Conservation (phyloP, 2,797 vertebrate species). For the Lophius americanus region DNA sequence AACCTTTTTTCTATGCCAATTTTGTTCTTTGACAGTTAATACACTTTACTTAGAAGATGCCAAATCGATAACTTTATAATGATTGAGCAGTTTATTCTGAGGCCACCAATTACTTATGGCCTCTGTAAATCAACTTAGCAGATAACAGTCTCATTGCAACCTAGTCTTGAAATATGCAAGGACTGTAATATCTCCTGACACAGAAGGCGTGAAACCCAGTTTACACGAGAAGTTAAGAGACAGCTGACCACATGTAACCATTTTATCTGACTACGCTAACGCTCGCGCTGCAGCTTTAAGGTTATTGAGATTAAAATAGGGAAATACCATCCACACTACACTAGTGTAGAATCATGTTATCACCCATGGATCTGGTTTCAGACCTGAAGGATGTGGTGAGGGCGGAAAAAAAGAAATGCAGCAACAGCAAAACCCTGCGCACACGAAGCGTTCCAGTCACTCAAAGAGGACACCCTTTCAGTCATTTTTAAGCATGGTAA, state of each 20-base stretch:
- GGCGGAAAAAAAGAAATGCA: conserved; percentile 38
- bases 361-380: conserved; percentile 40
- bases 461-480: conserved; percentile 38
- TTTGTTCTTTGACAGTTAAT: background rate
- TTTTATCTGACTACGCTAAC: background rate
- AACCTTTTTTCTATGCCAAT: background rate
- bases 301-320: background rate
- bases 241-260: conserved; percentile 18
- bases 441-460: conserved; percentile 25
- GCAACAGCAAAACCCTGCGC: conserved; percentile 56
- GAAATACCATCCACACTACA: background rate
- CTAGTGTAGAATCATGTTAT: background rate
- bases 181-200: conserved; percentile 10
- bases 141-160: conserved; percentile 3
- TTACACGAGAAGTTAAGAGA: conserved; percentile 56
- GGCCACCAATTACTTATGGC: conserved; percentile 11
- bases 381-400: conserved; percentile 66
- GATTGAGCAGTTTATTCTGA: conserved; percentile 24
- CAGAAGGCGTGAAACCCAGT: conserved; percentile 50
- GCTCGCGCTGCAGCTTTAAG: background rate
- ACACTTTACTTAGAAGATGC: too few relatives aligned
- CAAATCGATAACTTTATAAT: conserved; percentile 30
- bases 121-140: background rate
- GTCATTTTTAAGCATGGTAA: conserved; percentile 17
- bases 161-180: conserved; percentile 38